Percentiles rank a stretch among this genome's conserved stretches.
Evolutionary conservation across 1,140 invertebrate genomes (phyloP).

Genomic region (Drosophila pachea): DNA sequence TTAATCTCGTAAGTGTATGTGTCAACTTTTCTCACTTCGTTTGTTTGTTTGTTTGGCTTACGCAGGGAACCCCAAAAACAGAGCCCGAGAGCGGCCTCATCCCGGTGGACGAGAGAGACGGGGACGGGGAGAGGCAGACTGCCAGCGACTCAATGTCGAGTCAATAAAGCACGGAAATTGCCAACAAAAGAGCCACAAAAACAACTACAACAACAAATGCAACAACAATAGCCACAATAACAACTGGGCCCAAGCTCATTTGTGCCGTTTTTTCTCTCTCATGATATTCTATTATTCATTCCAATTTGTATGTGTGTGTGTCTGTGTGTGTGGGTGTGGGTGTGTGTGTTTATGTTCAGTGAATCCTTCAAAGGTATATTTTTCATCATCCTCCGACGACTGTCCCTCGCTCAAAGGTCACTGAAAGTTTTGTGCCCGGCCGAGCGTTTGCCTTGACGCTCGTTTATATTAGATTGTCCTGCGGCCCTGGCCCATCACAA

Average conservation of each 20-base stretch:
- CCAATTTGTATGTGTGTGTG: conserved; percentile 50
- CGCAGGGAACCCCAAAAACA: conserved; percentile 31
- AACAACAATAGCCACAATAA: conserved; percentile 34
- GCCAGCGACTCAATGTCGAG: conserved; percentile 50
- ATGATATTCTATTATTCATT: conserved; percentile 73
- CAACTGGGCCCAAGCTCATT: conserved; percentile 51
- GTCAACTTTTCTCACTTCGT: conserved; percentile 71
- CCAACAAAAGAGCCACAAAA: conserved; percentile 58
- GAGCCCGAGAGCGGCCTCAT: background rate
- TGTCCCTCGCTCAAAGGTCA: conserved; percentile 49
- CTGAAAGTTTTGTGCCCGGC: conserved; percentile 62
- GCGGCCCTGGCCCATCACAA: conserved; percentile 61
- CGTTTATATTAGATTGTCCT: conserved; percentile 73
- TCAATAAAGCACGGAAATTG: conserved; percentile 49
- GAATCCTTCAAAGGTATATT: conserved; percentile 66
- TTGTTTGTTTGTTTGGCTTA: conserved; percentile 52
- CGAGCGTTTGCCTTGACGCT: conserved; percentile 38
- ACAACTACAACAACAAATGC: conserved; percentile 24
- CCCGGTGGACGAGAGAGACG: background rate
- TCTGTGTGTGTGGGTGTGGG: conserved; percentile 20
- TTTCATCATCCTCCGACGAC: conserved; percentile 50
- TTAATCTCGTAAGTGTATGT: conserved; percentile 75
- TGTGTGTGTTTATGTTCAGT: conserved; percentile 22
- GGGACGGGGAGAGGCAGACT: no score
- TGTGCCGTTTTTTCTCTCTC: conserved; percentile 62